Conservation (phyloP, 2,113 vertebrate genomes). For the Cottus gobio region DNA sequence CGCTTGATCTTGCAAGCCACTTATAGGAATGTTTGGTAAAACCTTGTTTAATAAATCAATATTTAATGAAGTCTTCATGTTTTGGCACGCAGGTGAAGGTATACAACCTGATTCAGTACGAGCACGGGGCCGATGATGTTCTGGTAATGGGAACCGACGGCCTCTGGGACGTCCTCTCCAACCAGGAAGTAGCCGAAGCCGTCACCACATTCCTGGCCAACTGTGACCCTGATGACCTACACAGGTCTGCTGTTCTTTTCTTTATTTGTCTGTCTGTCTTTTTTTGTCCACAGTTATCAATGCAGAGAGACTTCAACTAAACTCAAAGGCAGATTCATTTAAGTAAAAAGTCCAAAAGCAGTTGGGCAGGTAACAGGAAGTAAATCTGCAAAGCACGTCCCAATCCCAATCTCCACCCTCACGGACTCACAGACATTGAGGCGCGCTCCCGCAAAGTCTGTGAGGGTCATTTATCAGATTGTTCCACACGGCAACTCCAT, state of each 20-base stretch:
- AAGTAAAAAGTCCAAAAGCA: neutral
- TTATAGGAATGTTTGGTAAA: neutral
- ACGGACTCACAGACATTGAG: no score
- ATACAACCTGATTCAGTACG: conserved; percentile 89
- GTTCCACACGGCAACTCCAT: no score
- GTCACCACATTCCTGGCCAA: conserved; percentile 93
- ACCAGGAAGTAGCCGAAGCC: conserved; percentile 96
- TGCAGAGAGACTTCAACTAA: neutral
- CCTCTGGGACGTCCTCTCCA: conserved; percentile 97
- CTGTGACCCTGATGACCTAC: conserved; percentile 95
- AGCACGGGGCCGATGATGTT: conserved; percentile 93
- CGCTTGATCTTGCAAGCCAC: neutral
- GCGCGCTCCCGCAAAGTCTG: no score
- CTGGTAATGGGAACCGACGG: conserved; percentile 96
- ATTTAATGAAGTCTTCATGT: neutral
- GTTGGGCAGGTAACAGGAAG: neutral
- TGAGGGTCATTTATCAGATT: no score
- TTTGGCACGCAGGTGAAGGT: conserved; percentile 87
- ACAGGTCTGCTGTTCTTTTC: conserved; percentile 82
- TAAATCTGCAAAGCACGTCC: neutral
- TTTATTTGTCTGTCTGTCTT: neutral
- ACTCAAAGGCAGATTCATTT: neutral
- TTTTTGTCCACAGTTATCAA: neutral
- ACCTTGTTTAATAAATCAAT: neutral
- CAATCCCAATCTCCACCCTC: no score